phyloP scores from a whole-genome alignment of 2,113 vertebrate genomes.

The Clarias gariepinus region DNA sequence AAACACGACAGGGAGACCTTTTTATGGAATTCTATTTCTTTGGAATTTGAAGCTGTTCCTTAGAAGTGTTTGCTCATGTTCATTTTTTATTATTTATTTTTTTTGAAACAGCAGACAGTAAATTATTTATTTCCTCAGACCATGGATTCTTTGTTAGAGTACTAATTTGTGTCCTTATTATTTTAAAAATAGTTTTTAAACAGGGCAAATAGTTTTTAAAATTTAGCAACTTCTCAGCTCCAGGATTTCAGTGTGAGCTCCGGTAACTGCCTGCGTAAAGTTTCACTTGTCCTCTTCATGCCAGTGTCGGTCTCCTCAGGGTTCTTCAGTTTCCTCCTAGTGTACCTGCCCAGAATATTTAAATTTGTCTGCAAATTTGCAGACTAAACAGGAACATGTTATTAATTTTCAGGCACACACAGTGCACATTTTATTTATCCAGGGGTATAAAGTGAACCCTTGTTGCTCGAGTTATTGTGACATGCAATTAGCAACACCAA shows the following conservation, averaged over 20 bases:
- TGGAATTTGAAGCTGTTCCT: not conserved
- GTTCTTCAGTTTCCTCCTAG: not conserved
- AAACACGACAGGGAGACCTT: not conserved
- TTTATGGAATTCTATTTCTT: not conserved
- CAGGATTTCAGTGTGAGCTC: not conserved
- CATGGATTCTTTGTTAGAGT: not conserved
- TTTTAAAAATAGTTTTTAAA: not conserved
- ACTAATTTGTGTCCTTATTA: not conserved
- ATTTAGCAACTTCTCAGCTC: not conserved
- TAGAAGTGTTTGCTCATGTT: not conserved
- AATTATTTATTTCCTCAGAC: not conserved
- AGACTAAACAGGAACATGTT: not conserved
- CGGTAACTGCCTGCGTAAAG: not conserved
- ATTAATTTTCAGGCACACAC: not conserved
- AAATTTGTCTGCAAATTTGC: not conserved
- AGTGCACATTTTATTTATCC: not conserved
- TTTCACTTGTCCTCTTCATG: not conserved
- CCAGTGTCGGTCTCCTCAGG: not conserved
- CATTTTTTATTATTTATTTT: not conserved
- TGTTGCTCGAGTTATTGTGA: not conserved
- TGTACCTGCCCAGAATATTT: not conserved
- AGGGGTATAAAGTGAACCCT: not conserved
- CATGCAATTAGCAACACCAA: not conserved
- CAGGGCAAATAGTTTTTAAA: no score
- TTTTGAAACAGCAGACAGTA: not conserved